These are phyloP conservation scores for Canis aureus DNA, from an alignment of 2,113 vertebrate genomes.

Conservation along the genomic window DNA sequence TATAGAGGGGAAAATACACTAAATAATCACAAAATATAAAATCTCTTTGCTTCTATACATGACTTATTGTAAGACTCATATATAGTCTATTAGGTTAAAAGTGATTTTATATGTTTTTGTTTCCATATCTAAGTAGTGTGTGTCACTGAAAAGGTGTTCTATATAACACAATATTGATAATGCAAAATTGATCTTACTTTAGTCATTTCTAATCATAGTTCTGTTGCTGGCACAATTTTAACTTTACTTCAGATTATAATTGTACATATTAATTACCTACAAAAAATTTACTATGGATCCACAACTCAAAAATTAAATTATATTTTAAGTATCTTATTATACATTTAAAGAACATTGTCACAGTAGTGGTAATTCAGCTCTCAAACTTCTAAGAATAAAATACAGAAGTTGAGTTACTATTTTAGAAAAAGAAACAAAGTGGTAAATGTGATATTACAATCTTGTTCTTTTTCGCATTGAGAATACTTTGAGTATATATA, in stretches of 20 bases:
- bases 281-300: background rate
- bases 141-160: background rate
- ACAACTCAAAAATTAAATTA: background rate
- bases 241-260: background rate
- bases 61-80: background rate
- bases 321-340: background rate
- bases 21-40: background rate
- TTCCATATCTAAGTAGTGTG: background rate
- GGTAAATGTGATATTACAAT: background rate
- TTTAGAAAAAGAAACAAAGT: conserved; percentile 7
- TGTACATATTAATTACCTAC: background rate
- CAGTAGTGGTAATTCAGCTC: background rate
- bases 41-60: background rate
- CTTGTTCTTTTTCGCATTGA: background rate
- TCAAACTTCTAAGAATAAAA: conserved; percentile 13
- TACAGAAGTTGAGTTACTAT: background rate
- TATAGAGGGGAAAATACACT: background rate
- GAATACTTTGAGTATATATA: background rate
- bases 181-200: conserved; percentile 3
- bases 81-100: background rate
- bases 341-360: background rate
- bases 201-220: background rate
- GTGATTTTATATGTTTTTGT: background rate
- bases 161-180: background rate
- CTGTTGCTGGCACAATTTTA: background rate